phyloP scores from a whole-genome alignment of 2,888 invertebrate species.

The Tyria jacobaeae region DNA sequence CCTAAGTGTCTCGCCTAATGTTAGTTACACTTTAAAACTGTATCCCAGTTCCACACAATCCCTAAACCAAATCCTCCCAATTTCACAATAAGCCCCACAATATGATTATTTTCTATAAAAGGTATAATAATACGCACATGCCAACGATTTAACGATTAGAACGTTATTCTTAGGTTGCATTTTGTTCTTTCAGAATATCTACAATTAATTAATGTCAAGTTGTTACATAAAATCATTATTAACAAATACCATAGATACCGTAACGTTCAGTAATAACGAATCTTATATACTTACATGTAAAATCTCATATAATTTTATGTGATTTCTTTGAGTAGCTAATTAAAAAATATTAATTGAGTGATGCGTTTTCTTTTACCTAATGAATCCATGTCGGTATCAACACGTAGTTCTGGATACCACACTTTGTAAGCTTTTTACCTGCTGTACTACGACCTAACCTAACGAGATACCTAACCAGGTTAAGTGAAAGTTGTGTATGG shows the following conservation, averaged over 20 bases:
- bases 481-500: too few relatives aligned
- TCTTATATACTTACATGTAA: conserved; percentile 40
- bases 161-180: background rate
- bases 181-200: background rate
- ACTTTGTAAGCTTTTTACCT: too few relatives aligned
- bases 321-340: conserved; percentile 63
- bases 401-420: too few relatives aligned
- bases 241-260: background rate
- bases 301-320: conserved; percentile 52
- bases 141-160: too few relatives aligned
- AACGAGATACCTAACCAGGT: too few relatives aligned
- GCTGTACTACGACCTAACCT: too few relatives aligned
- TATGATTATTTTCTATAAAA: background rate
- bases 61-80: too few relatives aligned
- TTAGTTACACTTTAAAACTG: too few relatives aligned
- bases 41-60: too few relatives aligned
- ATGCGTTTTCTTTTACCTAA: conserved; percentile 11
- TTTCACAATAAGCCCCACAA: background rate
- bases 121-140: background rate
- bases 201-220: background rate
- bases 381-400: too few relatives aligned
- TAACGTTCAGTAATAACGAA: background rate
- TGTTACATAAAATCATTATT: background rate
- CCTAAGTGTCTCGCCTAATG: too few relatives aligned
- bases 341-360: conserved; percentile 58